A percentile compares a stretch with the other conserved stretches of the same genome.
Conservation (phyloP, 2,113 vertebrate species). For the Siniperca chuatsi region DNA sequence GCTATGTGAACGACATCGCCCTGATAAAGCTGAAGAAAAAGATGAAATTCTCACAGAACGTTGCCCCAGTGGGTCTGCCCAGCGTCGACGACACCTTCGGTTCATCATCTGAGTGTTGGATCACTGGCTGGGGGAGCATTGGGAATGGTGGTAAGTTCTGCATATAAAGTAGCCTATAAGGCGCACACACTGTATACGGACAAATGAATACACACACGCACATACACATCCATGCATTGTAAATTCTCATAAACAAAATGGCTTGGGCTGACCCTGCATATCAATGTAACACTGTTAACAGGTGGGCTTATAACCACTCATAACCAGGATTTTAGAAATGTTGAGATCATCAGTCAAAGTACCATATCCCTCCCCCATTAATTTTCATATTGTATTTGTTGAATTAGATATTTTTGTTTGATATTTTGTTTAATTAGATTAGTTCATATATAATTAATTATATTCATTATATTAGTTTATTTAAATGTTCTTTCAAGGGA, state of each 20-base stretch:
- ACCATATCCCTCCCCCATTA: too few species aligned
- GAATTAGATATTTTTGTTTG: background rate
- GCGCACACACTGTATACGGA: background rate
- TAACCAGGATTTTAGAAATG: too few species aligned
- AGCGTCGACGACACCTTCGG: fast-evolving
- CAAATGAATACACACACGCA: background rate
- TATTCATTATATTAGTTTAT: background rate
- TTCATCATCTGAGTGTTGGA: conserved; percentile 45
- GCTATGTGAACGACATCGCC: conserved; percentile 34
- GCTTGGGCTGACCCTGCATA: too few species aligned
- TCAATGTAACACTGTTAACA: too few species aligned
- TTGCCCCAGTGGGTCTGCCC: background rate
- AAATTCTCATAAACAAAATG: background rate
- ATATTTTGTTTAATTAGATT: too few species aligned
- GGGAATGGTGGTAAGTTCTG: background rate
- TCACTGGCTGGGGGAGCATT: conserved; percentile 51
- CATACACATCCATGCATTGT: background rate
- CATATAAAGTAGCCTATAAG: background rate
- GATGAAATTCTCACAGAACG: fast-evolving
- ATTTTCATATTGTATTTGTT: background rate
- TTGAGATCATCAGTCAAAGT: too few species aligned
- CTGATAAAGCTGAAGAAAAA: conserved; percentile 12
- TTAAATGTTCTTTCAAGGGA: background rate
- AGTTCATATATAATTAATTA: too few species aligned
- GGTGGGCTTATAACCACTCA: too few species aligned